Evolutionary conservation across 92 coral and sea anemone genomes (phyloP).

Genomic region (Porites rus): DNA sequence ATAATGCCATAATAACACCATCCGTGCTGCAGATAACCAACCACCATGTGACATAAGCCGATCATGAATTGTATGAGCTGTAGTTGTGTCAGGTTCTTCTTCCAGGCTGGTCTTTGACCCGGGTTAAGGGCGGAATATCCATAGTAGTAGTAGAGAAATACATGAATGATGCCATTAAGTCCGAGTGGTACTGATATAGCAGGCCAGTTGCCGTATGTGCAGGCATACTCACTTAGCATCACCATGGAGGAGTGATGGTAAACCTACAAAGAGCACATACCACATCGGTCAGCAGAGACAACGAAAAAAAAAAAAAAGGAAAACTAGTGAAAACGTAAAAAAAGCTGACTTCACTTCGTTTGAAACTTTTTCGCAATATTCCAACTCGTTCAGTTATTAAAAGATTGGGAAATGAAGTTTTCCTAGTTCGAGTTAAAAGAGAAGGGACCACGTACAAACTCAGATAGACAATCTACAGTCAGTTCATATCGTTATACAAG

Average conservation of each 20-base stretch:
- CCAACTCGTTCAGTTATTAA: no score
- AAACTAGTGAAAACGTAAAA: no score
- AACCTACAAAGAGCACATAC: slow-evolving; percentile 25
- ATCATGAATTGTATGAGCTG: slow-evolving; percentile 81
- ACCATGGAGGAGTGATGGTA: slow-evolving; percentile 76
- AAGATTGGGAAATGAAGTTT: no score
- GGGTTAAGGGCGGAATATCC: slow-evolving; percentile 79
- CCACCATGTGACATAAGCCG: slow-evolving; percentile 65
- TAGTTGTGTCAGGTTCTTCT: slow-evolving; percentile 77
- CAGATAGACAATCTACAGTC: no score
- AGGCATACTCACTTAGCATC: slow-evolving; percentile 72
- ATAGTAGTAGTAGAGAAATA: slow-evolving; percentile 81
- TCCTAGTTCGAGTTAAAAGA: no score
- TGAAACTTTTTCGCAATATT: no score
- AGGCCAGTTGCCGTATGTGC: slow-evolving; percentile 74
- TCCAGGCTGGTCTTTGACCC: slow-evolving; percentile 82
- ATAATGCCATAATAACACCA: slow-evolving; percentile 76
- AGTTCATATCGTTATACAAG: no score
- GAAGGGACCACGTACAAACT: no score
- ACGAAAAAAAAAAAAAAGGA: neutral
- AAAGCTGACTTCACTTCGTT: no score
- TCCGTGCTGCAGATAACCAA: slow-evolving; percentile 70
- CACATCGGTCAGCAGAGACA: neutral
- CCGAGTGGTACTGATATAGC: slow-evolving; percentile 71
- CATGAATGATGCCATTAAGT: slow-evolving; percentile 76